phyloP scores from a whole-genome alignment of 2,888 invertebrate genomes.

The Ptychoptera contaminata region DNA sequence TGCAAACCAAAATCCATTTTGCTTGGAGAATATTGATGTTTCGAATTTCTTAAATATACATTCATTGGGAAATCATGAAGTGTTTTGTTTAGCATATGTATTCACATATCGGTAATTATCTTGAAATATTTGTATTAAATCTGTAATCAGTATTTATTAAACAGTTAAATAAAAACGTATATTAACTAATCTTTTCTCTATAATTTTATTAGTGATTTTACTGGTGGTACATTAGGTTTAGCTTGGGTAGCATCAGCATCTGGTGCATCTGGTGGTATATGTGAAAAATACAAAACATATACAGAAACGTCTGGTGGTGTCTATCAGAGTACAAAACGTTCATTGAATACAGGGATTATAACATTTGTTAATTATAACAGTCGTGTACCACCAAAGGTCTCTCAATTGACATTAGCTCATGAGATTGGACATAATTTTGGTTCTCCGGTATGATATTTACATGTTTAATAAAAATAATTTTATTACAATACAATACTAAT shows the following conservation, averaged over 20 bases:
- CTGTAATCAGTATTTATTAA: too few relatives aligned
- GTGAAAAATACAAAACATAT: constrained; percentile 94
- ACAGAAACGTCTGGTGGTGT: constrained; percentile 90
- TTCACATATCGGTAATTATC: constrained; percentile 60
- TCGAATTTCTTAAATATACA: constrained; percentile 97
- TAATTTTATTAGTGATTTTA: constrained; percentile 65
- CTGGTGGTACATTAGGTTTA: constrained; percentile 91
- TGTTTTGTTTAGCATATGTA: constrained; percentile 98
- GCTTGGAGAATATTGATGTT: constrained; percentile 94
- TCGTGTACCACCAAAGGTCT: constrained; percentile 92
- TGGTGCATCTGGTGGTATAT: constrained; percentile 96
- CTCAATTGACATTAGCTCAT: constrained; percentile 92
- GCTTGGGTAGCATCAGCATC: constrained; percentile 99
- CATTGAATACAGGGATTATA: constrained; percentile 95
- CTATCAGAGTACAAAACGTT: constrained; percentile 85
- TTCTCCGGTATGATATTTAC: constrained; percentile 58
- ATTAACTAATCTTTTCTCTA: too few relatives aligned
- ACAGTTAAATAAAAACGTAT: too few relatives aligned
- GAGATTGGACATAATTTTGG: constrained; percentile 99
- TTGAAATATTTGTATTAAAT: background rate
- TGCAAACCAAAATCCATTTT: constrained; percentile 73
- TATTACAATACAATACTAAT: too few relatives aligned
- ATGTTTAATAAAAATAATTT: background rate
- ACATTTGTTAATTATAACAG: constrained; percentile 98
- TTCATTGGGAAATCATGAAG: constrained; percentile 91